Percentiles rank a stretch among this genome's conserved stretches.
Evolutionary conservation across 2,797 vertebrate genomes (phyloP).

Genomic region (Chaunax sp.): DNA sequence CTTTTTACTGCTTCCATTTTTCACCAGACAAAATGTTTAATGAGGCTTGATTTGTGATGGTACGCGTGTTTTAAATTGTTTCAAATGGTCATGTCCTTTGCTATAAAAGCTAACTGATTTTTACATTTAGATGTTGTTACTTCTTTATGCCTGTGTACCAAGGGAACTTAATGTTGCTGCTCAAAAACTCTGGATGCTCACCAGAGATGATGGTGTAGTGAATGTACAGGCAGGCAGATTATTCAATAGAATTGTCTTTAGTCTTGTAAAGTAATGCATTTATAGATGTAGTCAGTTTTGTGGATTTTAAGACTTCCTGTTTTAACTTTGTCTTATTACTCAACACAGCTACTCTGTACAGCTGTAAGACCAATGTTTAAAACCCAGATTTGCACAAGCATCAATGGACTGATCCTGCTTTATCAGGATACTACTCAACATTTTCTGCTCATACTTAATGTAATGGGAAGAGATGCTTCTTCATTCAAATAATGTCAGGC

Average conservation of each 20-base stretch:
- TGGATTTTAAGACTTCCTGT: slow-evolving; percentile 24
- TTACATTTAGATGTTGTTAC: background rate
- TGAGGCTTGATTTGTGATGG: slow-evolving; percentile 27
- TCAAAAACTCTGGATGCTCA: slow-evolving; percentile 22
- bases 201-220: slow-evolving; percentile 35
- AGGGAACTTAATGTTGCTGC: slow-evolving; percentile 42
- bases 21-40: slow-evolving; percentile 21
- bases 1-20: slow-evolving; percentile 40
- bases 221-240: slow-evolving; percentile 48
- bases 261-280: slow-evolving; percentile 32
- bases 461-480: background rate
- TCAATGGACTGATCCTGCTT: background rate
- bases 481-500: background rate
- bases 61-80: slow-evolving; percentile 7
- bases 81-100: slow-evolving; percentile 17
- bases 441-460: background rate
- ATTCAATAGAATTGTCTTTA: background rate
- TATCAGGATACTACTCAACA: background rate
- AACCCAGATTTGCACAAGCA: slow-evolving; percentile 1
- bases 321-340: slow-evolving; percentile 44
- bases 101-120: slow-evolving; percentile 23
- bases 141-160: slow-evolving; percentile 1
- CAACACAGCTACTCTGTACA: slow-evolving; percentile 19
- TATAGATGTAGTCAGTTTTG: background rate
- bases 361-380: slow-evolving; percentile 18